phyloP scores from a whole-genome alignment of 2,888 invertebrate genomes.

The Troilus luridus region DNA sequence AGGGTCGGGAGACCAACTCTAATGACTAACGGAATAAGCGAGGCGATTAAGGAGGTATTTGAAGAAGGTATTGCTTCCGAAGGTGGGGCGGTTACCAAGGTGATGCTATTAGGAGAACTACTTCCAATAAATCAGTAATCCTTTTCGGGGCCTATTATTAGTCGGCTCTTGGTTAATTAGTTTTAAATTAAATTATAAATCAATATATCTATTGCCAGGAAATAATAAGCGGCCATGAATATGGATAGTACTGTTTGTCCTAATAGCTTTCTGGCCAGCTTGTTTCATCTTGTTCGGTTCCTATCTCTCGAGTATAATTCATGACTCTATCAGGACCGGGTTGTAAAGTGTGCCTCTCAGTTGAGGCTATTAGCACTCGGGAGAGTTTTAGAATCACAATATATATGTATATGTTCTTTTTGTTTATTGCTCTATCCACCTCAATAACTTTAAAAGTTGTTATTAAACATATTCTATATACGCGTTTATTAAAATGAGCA shows the following conservation, averaged over 20 bases:
- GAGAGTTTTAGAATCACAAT: not conserved
- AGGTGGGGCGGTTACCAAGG: not conserved
- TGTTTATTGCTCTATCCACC: not conserved
- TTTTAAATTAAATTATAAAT: conserved; percentile 66
- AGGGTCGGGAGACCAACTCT: not conserved
- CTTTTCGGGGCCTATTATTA: conserved; percentile 52
- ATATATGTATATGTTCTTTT: not conserved
- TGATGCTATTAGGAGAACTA: conserved; percentile 24
- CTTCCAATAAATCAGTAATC: not conserved
- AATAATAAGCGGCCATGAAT: conserved; percentile 52
- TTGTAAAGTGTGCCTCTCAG: conserved; percentile 16
- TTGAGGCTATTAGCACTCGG: not conserved
- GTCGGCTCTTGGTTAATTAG: conserved; percentile 64
- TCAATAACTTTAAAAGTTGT: not conserved
- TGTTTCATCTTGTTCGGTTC: conserved; percentile 59
- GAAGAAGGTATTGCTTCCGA: not conserved
- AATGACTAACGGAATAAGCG: conserved; percentile 37
- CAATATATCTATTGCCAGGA: conserved; percentile 61
- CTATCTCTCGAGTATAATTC: conserved; percentile 40
- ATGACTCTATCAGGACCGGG: conserved; percentile 10
- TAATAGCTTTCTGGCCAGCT: not conserved
- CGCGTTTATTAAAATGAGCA: no score
- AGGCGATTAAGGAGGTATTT: conserved; percentile 22
- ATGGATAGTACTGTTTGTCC: conserved; percentile 41
- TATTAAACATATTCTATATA: not conserved